phyloP scores from a whole-genome alignment of 2,888 invertebrate genomes.

The Perithous albicinctus region DNA sequence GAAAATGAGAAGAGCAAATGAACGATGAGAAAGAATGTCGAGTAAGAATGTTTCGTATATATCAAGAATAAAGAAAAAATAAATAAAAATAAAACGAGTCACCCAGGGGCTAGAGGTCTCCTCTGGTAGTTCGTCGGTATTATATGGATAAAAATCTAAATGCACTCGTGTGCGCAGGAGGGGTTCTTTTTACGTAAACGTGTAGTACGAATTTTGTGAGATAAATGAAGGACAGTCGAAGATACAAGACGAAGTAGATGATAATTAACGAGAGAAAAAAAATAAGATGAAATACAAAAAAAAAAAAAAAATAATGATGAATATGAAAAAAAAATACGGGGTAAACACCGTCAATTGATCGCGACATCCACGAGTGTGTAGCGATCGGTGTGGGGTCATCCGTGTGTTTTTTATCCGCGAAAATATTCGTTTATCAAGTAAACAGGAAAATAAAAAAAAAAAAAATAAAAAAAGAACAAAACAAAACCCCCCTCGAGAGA shows the following conservation, averaged over 20 bases:
- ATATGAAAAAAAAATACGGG: slow-evolving; percentile 33
- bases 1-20: slow-evolving; percentile 14
- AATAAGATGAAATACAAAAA: slow-evolving; percentile 38
- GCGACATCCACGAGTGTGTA: slow-evolving; percentile 34
- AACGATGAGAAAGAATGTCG: slow-evolving; percentile 16
- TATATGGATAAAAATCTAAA: slow-evolving; percentile 70
- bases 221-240: slow-evolving; percentile 17
- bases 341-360: slow-evolving; percentile 42
- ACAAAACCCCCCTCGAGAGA: slow-evolving; percentile 27
- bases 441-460: slow-evolving; percentile 30
- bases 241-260: slow-evolving; percentile 39
- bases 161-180: slow-evolving; percentile 53
- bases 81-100: too few species aligned
- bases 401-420: slow-evolving; percentile 61
- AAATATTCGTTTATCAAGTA: slow-evolving; percentile 37
- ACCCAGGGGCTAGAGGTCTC: slow-evolving; percentile 72
- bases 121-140: slow-evolving; percentile 71
- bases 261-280: slow-evolving; percentile 47
- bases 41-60: slow-evolving; percentile 47
- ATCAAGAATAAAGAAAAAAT: too few species aligned
- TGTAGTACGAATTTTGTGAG: slow-evolving; percentile 62
- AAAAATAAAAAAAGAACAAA: too few species aligned
- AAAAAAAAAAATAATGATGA: slow-evolving; percentile 32
- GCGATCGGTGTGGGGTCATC: slow-evolving; percentile 48
- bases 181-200: slow-evolving; percentile 66